phyloP scores from a whole-genome alignment of 2,797 vertebrate genomes.

The Enteromius radiatus region DNA sequence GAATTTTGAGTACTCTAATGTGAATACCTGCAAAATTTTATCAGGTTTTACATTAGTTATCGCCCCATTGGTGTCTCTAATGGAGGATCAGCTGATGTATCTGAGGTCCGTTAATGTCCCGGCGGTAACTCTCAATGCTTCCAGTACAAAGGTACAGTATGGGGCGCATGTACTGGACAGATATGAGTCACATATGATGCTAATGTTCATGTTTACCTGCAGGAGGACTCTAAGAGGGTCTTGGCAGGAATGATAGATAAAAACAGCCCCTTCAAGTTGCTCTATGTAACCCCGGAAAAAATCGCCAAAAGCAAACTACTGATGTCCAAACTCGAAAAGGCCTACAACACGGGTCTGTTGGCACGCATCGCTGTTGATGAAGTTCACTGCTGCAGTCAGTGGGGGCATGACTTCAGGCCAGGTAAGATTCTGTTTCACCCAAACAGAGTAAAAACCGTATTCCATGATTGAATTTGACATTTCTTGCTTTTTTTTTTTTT shows the following conservation, averaged over 20 bases:
- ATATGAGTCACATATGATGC: background rate
- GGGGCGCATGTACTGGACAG: background rate
- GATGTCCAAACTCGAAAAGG: slow-evolving; percentile 96
- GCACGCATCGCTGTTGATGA: slow-evolving; percentile 91
- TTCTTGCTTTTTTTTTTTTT: background rate
- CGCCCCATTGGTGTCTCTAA: slow-evolving; percentile 92
- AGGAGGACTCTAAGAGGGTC: slow-evolving; percentile 90
- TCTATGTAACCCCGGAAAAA: slow-evolving; percentile 97
- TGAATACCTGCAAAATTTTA: slow-evolving; percentile 3
- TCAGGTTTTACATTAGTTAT: slow-evolving; percentile 93
- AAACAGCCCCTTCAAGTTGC: slow-evolving; percentile 83
- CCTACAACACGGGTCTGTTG: slow-evolving; percentile 83
- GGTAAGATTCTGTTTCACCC: slow-evolving; percentile 73
- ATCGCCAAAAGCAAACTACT: slow-evolving; percentile 96
- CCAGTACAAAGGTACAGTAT: slow-evolving; percentile 86
- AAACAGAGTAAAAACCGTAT: background rate
- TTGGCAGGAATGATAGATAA: slow-evolving; percentile 84
- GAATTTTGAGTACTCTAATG: background rate
- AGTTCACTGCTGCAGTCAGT: slow-evolving; percentile 98
- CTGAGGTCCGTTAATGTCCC: slow-evolving; percentile 84
- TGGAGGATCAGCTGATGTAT: slow-evolving; percentile 98
- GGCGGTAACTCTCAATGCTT: slow-evolving; percentile 87
- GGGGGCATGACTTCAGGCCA: slow-evolving; percentile 98
- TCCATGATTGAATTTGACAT: background rate
- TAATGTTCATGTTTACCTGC: slow-evolving; percentile 1